phyloP scores from a whole-genome alignment of 2,888 invertebrate species.

The Chymomyza amoena region DNA sequence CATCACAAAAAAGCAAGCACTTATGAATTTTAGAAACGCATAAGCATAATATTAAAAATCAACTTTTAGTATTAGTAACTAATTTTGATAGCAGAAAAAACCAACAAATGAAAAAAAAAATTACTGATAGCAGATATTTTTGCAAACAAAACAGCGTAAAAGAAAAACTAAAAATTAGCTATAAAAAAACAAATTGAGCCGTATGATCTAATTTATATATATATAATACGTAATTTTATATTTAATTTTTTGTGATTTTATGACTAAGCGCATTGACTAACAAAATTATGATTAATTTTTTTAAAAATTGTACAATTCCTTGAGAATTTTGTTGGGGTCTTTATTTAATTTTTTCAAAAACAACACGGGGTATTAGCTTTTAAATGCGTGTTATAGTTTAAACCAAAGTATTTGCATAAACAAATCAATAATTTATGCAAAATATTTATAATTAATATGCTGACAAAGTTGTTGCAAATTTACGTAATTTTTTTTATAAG shows the following conservation, averaged over 20 bases:
- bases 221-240: slow-evolving; percentile 16
- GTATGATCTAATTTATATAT: not conserved
- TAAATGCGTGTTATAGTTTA: slow-evolving; percentile 27
- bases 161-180: not conserved
- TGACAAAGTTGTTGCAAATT: slow-evolving; percentile 55
- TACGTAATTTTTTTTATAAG: slow-evolving; percentile 41
- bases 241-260: slow-evolving; percentile 68
- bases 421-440: slow-evolving; percentile 6
- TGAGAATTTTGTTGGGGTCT: slow-evolving; percentile 2
- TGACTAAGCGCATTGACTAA: slow-evolving; percentile 31
- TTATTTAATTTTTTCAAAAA: not conserved
- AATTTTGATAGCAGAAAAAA: slow-evolving; percentile 34
- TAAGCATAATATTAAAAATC: not conserved
- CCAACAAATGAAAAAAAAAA: not conserved
- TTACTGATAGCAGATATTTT: slow-evolving; percentile 42
- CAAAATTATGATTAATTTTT: slow-evolving; percentile 21
- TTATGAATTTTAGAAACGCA: slow-evolving; percentile 13
- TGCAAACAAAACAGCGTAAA: slow-evolving; percentile 24
- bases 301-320: slow-evolving; percentile 24
- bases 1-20: slow-evolving; percentile 18
- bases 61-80: slow-evolving; percentile 40
- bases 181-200: not conserved
- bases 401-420: slow-evolving; percentile 67
- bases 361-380: not conserved
- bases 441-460: not conserved